phyloP scores from a whole-genome alignment of 2,113 vertebrate species.

The Thalassarche chlororhynchos region DNA sequence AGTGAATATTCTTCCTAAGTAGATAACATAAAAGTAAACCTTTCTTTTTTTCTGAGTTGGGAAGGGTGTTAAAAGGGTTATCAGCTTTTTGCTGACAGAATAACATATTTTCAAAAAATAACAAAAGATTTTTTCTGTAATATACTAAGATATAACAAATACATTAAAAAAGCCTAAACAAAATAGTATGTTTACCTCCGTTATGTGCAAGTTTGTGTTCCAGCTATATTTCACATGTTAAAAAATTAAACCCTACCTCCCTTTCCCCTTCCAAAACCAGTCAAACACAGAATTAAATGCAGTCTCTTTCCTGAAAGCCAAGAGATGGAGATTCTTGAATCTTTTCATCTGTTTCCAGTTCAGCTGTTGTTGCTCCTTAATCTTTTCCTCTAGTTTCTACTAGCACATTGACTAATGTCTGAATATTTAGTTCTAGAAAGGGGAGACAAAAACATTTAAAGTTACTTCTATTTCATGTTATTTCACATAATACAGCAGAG shows the following conservation, averaged over 20 bases:
- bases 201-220: not conserved
- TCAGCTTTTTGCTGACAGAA: not conserved
- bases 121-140: not conserved
- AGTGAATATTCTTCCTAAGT: not conserved
- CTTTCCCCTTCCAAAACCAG: not conserved
- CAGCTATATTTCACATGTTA: not conserved
- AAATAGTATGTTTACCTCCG: not conserved
- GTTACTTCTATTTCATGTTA: not conserved
- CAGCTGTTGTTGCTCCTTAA: not conserved
- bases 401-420: conserved; percentile 28
- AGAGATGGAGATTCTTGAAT: not conserved
- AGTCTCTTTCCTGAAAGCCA: not conserved
- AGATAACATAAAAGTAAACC: not conserved
- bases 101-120: not conserved
- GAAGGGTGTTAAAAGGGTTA: not conserved
- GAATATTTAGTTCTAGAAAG: conserved; percentile 46
- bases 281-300: not conserved
- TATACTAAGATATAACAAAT: conserved; percentile 38
- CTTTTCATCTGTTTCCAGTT: not conserved
- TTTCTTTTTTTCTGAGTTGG: not conserved
- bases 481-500: not conserved
- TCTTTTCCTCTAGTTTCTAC: conserved; percentile 35
- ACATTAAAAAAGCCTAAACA: conserved; percentile 34
- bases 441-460: not conserved
- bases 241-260: not conserved